Conservation (phyloP, 2,113 vertebrate genomes). For the Scytalopus superciliaris region DNA sequence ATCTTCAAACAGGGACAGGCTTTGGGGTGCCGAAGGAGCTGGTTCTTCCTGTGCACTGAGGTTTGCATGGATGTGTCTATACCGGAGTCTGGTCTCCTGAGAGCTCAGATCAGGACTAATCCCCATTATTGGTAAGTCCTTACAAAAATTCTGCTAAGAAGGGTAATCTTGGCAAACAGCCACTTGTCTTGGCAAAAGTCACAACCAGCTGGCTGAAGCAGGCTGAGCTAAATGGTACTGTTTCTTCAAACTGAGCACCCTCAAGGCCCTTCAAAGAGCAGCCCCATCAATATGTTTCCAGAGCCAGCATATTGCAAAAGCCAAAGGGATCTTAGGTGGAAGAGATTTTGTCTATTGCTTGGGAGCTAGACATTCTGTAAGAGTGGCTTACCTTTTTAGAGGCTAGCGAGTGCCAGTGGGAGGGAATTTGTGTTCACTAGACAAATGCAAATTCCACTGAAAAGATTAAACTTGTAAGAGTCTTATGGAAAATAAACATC, state of each 20-base stretch:
- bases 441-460: constrained; percentile 15
- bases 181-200: background rate
- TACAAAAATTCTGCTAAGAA: background rate
- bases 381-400: background rate
- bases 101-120: background rate
- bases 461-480: constrained; percentile 36
- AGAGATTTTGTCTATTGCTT: background rate
- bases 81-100: background rate
- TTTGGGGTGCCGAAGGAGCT: background rate
- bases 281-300: fast-evolving
- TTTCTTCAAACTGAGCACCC: background rate
- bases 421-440: background rate
- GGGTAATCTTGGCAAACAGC: background rate
- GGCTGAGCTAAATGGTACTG: background rate
- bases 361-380: background rate
- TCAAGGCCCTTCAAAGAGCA: background rate
- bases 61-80: background rate
- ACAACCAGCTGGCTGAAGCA: background rate
- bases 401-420: background rate
- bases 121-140: background rate
- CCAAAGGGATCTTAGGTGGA: background rate
- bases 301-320: background rate
- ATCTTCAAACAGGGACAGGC: background rate
- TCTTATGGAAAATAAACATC: constrained; percentile 43
- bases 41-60: background rate